Conservation (phyloP, 2,797 vertebrate species). For the Hybognathus amarus region DNA sequence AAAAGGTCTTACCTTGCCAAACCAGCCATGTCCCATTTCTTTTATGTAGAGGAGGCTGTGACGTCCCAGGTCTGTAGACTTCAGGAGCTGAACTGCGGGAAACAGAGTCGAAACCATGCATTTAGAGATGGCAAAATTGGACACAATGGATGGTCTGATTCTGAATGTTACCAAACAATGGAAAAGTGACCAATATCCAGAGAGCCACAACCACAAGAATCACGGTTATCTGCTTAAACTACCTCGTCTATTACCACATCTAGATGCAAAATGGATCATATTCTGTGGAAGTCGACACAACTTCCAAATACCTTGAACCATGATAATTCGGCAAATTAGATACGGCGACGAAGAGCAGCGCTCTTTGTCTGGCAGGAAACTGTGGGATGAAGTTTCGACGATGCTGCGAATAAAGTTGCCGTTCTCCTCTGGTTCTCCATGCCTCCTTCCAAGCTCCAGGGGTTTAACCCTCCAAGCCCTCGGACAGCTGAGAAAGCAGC, state of each 20-base stretch:
- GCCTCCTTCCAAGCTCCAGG: constrained; percentile 63
- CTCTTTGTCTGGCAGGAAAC: constrained; percentile 65
- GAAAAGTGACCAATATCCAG: background rate
- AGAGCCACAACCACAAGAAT: background rate
- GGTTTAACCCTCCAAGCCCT: constrained; percentile 77
- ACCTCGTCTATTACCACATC: background rate
- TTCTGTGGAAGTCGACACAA: background rate
- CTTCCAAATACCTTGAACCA: constrained; percentile 70
- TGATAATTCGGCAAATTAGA: constrained; percentile 63
- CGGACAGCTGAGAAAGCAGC: constrained; percentile 78
- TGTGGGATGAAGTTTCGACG: constrained; percentile 60
- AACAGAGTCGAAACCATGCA: constrained; percentile 47
- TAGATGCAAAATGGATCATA: background rate
- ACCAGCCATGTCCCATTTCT: constrained; percentile 95
- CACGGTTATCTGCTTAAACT: background rate
- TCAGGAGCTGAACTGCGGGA: constrained; percentile 88
- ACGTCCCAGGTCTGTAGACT: constrained; percentile 88
- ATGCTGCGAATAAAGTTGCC: constrained; percentile 62
- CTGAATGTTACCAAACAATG: background rate
- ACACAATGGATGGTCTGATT: background rate
- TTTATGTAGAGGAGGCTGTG: constrained; percentile 95
- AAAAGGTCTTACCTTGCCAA: constrained; percentile 87
- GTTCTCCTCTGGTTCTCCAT: constrained; percentile 67
- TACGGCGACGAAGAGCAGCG: constrained; percentile 49
- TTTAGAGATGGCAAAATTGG: constrained; percentile 29